Base-by-base conservation (phyloP, 2,888 invertebrate genomes). In the Drosophila putrida region DNA sequence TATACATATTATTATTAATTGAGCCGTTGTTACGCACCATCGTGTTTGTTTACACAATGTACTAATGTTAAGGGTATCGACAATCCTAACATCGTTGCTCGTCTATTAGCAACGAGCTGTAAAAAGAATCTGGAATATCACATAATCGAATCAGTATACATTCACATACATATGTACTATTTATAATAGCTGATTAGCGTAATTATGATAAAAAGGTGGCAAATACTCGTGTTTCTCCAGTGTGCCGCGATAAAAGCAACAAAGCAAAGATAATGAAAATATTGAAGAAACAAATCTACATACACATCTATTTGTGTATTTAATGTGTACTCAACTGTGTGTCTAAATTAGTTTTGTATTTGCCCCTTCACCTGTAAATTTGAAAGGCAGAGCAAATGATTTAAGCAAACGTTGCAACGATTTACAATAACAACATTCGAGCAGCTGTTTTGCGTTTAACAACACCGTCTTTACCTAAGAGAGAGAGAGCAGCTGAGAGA, bases 401-500 rank as follows among this genome's bases (percentile, higher is more conserved):
- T 75, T 49, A 28, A 65, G 66, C 58, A 78, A 79, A 63, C 75
- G 11, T 11, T 36, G 39, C 20, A 31, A 36, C 20, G 10, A 25
- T 2, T 11, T n/a, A n/a, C 39, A 51, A 36, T 46, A 66, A 57
- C 35, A 47, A 15, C 46, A 49, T 36, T 25, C 15, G 25, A 63
- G 57, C 82, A 72, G 82, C 82, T 86, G 82, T 71, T 74, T 46
- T 38, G 41, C 59, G 76, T 72, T 79, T 77, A 78, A 54, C 80
- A 87, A 69, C 85, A 82, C 77, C 50, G 78, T 43, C 54, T 64
- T 64, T 8, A 31, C 4, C n/a, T n/a, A n/a, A n/a, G n/a, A n/a
- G n/a, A n/a, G 8, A 11, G 60, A 61, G 41, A 54, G 58, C 58
- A 39, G 49, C 61, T 67, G 46, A 64, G 71, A 57, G 64, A 3